Base-by-base conservation (phyloP, 2,113 vertebrate species). In the Thamnaconus septentrionalis region DNA sequence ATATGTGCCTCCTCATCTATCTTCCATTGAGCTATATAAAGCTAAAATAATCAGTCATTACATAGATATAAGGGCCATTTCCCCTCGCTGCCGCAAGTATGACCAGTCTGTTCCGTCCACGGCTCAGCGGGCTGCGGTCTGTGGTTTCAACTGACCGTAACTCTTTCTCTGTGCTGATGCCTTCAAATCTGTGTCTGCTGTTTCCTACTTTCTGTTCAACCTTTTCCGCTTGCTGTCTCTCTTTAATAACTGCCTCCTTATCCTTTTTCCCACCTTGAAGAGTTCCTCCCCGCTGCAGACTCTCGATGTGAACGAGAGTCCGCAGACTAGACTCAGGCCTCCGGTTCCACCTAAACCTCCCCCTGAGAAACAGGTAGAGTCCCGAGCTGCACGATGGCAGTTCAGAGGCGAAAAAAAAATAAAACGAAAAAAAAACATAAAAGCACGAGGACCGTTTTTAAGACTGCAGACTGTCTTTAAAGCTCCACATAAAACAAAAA, bases 331-430 rank as follows among this genome's bases (percentile, higher is more conserved):
- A 71, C 76, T 78, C 59, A 69, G 87, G 84, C 93, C 93, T 79
- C 78, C 84, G 40, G 78, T 82, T 11, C 87, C 90, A 47, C 88
- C 89, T 64, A 88, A 90, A 78, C 85, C 92, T 85, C 86, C 93
- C 59, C 87, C 90, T 63, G 91, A 92, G 90, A 91, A 82, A 79
- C 94, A 97, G 96, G 95, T 98, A 96, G 18, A 31, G 86, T 81
- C 71, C 39, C 55, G 42, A 75, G 70, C 41, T 1, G 40, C 46
- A 47, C 8, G 31, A 54, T 2, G 0, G 3, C 12, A 48, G 43
- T 53, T 50, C 8, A 55, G 4, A 53, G n/a, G 18, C 18, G 2
- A 1, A 31, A 31, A 31, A 31, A 31, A 31, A 1, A 31, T 1
- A 31, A 31, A 31, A 31, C 18, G 18, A 31, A 31, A 31, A 31